Conservation (phyloP, 2,113 vertebrate genomes). For the Parus major region DNA sequence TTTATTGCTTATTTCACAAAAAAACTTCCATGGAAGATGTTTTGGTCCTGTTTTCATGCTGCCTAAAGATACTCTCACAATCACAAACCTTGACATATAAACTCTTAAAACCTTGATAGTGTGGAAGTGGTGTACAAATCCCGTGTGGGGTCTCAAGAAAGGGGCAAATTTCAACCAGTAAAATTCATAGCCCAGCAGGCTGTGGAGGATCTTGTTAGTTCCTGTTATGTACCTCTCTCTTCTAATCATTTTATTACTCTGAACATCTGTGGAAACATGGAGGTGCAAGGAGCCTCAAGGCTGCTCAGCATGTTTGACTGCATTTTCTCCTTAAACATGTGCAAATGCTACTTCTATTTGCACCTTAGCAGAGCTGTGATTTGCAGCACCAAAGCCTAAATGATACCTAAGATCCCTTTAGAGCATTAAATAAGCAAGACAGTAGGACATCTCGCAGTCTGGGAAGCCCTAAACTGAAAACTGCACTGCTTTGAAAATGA, state of each 20-base stretch:
- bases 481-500: not conserved
- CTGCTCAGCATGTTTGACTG: slow-evolving; percentile 32
- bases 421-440: slow-evolving; percentile 16
- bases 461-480: not conserved
- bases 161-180: slow-evolving; percentile 1
- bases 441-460: not conserved
- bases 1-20: not conserved
- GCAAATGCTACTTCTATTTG: slow-evolving; percentile 18
- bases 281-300: slow-evolving; percentile 32
- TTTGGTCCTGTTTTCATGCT: not conserved
- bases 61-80: not conserved
- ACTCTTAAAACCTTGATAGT: not conserved
- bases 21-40: not conserved
- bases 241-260: slow-evolving; percentile 33
- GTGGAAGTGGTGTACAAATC: not conserved
- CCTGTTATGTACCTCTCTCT: not conserved
- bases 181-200: slow-evolving; percentile 8
- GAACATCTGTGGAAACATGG: slow-evolving; percentile 27
- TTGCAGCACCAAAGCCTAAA: slow-evolving; percentile 22
- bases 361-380: slow-evolving; percentile 9
- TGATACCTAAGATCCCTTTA: not conserved
- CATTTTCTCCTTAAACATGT: slow-evolving; percentile 23
- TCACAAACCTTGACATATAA: not conserved
- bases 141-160: not conserved
- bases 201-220: not conserved